Evolutionary conservation across 2,888 invertebrate species (phyloP), one percentile per base, ranked within the genome.

Genomic region (Pollenia griseotomentosa): DNA sequence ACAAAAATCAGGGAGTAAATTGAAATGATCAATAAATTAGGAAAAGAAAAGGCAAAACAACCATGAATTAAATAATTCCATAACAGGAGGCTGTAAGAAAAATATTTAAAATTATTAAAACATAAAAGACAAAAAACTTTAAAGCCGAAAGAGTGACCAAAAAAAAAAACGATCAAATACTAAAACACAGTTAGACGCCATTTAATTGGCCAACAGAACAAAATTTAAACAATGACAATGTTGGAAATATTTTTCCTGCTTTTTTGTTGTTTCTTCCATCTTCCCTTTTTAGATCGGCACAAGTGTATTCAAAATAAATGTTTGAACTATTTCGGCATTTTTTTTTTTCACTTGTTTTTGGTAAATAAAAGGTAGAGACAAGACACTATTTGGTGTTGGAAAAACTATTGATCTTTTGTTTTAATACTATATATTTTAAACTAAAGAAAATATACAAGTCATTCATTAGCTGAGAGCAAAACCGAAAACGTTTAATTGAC

Each of bases 71-170:
- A 83, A 57, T 14, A 19, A 59, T 16, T 19, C 6, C 19, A 78
- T 61, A 8, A 59, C n/a, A 46, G 57, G 61, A 79, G 79, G 74
- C 57, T 42, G 53, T 12, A n/a, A 86, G 59, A 51, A 77, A 88
- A 81, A 83, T 87, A 83, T 85, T 88, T 86, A 48, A 83, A 86
- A 81, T 88, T 86, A 86, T 88, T 86, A 78, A 78, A 87, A 86
- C 75, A 86, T 71, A 65, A 53, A 81, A 85, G 71, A 73, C 48
- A 33, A n/a, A 61, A 84, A 79, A 61, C 66, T 59, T 83, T 42
- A 84, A 81, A 81, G 42, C 14, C 14, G 12, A 33, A 16, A 46
- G 61, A 81, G 33, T 46, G 19, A 61, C 11, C 48, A 23, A 40
- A 42, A 33, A 33, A 33, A 6, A 42, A 77, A 7, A 42, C 61